Percentiles rank a stretch among this genome's conserved stretches.
Evolutionary conservation across 1,140 invertebrate species (phyloP).

Genomic region (Cydia splendana): DNA sequence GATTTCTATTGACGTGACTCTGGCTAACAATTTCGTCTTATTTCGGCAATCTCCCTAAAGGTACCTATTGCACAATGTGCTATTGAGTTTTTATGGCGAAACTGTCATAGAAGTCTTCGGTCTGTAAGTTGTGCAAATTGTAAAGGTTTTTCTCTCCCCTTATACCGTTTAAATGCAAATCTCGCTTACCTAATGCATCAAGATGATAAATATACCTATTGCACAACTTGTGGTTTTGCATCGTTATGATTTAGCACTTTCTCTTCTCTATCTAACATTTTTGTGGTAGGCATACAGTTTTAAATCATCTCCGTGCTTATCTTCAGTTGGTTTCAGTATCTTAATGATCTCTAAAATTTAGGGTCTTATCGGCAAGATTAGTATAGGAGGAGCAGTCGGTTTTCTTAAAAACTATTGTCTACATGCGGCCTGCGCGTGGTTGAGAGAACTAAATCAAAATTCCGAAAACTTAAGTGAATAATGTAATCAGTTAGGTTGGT

Average conservation of each 20-base stretch:
- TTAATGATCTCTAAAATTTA: not conserved
- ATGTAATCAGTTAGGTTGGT: too few species aligned
- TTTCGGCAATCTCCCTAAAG: too few species aligned
- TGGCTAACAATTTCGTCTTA: too few species aligned
- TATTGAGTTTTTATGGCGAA: not conserved
- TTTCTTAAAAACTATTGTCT: too few species aligned
- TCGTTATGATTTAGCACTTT: slow-evolving; percentile 25
- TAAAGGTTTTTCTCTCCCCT: not conserved
- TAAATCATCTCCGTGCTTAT: not conserved
- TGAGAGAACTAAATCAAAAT: too few species aligned
- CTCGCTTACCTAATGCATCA: not conserved
- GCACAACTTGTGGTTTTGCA: slow-evolving; percentile 29
- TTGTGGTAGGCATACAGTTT: not conserved
- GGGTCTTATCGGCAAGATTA: too few species aligned
- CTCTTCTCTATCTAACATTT: slow-evolving; percentile 6
- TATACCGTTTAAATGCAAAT: not conserved
- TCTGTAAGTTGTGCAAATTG: not conserved
- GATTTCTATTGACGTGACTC: too few species aligned
- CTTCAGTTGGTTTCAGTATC: not conserved
- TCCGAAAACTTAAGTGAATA: too few species aligned
- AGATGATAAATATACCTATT: slow-evolving; percentile 11
- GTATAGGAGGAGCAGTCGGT: too few species aligned
- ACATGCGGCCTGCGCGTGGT: too few species aligned
- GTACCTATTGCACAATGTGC: too few species aligned
- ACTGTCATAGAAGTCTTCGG: not conserved